A percentile compares a stretch with the other conserved stretches of the same genome.
Conservation (phyloP, 2,797 vertebrate species). For the Tiaroga cobitis region DNA sequence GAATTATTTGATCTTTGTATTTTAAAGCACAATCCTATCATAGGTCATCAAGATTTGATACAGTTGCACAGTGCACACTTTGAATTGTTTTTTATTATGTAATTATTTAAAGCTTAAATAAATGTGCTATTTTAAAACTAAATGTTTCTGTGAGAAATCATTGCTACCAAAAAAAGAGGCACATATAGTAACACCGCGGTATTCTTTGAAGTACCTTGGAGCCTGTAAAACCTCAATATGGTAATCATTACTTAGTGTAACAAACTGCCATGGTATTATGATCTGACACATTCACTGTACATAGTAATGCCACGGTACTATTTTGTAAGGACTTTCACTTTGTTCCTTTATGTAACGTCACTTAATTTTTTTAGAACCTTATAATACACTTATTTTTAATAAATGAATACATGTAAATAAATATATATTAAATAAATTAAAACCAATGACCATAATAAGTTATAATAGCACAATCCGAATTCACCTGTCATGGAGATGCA, state of each 20-base stretch:
- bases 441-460: background rate
- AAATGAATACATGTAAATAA: background rate
- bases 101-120: constrained; percentile 11
- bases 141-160: background rate
- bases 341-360: background rate
- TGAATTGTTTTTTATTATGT: background rate
- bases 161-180: background rate
- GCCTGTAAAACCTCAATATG: background rate
- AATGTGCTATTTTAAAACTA: constrained; percentile 22
- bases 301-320: background rate
- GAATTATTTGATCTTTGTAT: constrained; percentile 9
- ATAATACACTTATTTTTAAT: background rate
- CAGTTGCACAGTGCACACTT: constrained; percentile 14
- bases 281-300: background rate
- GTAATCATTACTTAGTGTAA: background rate
- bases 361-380: background rate
- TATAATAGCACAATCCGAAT: background rate
- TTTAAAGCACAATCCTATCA: constrained; percentile 18
- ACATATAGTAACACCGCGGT: background rate
- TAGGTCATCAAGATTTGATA: background rate
- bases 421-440: background rate
- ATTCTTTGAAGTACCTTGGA: background rate
- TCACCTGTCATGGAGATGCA: background rate
- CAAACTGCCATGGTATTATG: background rate
- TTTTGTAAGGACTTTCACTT: background rate